Evolutionary conservation across 1,140 invertebrate genomes (phyloP).

Genomic region (Diploscapter pachys): DNA sequence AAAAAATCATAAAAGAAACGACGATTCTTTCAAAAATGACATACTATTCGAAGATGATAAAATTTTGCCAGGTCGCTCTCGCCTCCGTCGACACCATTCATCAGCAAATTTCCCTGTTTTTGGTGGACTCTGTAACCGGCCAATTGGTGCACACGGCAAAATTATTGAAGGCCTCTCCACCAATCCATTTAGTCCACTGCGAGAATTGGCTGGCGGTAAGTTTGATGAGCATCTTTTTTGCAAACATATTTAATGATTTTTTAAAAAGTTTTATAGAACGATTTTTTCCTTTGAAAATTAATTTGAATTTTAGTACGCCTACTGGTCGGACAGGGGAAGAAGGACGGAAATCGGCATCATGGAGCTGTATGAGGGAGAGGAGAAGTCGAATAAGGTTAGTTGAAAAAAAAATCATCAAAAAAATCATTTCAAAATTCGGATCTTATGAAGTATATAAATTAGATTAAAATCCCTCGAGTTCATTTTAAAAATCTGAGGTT

Average conservation of each 20-base stretch:
- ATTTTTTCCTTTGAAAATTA: not conserved
- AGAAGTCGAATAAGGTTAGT: constrained; percentile 24
- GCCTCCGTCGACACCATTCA: constrained; percentile 11
- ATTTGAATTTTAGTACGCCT: constrained; percentile 70
- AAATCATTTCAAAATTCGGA: too few relatives aligned
- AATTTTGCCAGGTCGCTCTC: not conserved
- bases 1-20: too few relatives aligned
- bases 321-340: constrained; percentile 86
- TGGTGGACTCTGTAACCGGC: constrained; percentile 85
- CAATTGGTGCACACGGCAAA: constrained; percentile 64
- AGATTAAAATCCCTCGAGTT: too few relatives aligned
- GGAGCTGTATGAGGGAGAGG: constrained; percentile 84
- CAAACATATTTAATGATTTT: not conserved
- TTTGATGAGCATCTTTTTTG: constrained; percentile 18
- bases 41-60: too few relatives aligned
- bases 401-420: too few relatives aligned
- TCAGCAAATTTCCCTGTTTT: constrained; percentile 66
- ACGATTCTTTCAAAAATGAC: too few relatives aligned
- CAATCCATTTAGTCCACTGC: constrained; percentile 84
- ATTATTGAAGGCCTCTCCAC: constrained; percentile 68
- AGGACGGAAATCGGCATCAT: constrained; percentile 84
- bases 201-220: constrained; percentile 87
- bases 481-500: too few relatives aligned
- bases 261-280: not conserved
- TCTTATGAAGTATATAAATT: too few relatives aligned